Evolutionary conservation across 1,140 invertebrate genomes (phyloP).

Genomic region (Drosophila littoralis): DNA sequence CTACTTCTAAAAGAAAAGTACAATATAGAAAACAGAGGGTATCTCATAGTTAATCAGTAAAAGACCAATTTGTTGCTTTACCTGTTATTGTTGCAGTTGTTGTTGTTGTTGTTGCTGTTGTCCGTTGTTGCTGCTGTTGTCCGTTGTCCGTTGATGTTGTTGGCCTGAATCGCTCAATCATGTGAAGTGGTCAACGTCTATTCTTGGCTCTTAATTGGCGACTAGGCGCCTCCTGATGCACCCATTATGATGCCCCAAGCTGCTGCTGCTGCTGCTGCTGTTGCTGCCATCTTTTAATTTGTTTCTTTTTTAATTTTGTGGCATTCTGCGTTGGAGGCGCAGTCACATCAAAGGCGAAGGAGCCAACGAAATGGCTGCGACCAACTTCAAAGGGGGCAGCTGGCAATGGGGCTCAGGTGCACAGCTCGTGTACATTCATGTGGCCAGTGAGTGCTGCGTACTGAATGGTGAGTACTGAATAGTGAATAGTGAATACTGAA

Average conservation of each 20-base stretch:
- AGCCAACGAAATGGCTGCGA: slow-evolving; percentile 16
- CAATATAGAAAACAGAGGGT: neutral
- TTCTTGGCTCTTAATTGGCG: slow-evolving; percentile 61
- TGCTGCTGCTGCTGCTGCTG: slow-evolving; percentile 1
- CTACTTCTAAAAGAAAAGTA: neutral
- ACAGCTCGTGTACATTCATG: neutral
- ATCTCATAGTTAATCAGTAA: neutral
- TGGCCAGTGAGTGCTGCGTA: neutral
- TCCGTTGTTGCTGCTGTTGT: slow-evolving; percentile 6
- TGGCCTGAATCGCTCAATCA: slow-evolving; percentile 78
- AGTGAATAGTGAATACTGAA: slow-evolving; percentile 8
- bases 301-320: slow-evolving; percentile 3
- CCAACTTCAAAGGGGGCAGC: slow-evolving; percentile 39
- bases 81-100: slow-evolving; percentile 14
- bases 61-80: neutral
- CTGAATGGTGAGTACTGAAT: slow-evolving; percentile 3
- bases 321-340: slow-evolving; percentile 10
- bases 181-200: slow-evolving; percentile 73
- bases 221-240: slow-evolving; percentile 63
- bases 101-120: neutral
- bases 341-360: slow-evolving; percentile 45
- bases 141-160: slow-evolving; percentile 28
- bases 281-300: slow-evolving; percentile 28
- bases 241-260: slow-evolving; percentile 55
- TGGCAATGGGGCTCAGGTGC: slow-evolving; percentile 16